phyloP scores from a whole-genome alignment of 1,140 invertebrate species.

The Brachionus rotundiformis region DNA sequence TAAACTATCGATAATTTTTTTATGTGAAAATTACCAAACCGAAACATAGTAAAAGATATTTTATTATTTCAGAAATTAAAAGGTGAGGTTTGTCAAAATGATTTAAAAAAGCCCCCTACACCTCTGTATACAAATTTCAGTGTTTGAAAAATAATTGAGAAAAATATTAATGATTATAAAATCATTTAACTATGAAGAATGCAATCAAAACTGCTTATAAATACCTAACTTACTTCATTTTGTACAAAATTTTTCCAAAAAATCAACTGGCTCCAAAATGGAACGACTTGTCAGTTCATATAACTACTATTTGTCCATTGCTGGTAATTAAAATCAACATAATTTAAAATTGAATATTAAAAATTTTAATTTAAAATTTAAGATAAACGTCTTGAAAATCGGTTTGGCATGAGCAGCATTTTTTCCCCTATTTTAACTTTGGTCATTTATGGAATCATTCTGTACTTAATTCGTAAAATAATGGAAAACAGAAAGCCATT shows the following conservation, averaged over 20 bases:
- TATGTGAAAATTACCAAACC: neutral
- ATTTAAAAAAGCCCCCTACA: neutral
- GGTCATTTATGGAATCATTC: neutral
- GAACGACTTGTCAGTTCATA: conserved; percentile 27
- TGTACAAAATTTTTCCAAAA: conserved; percentile 5
- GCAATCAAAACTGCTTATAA: neutral
- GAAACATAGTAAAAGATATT: neutral
- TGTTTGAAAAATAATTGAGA: neutral
- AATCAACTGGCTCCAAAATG: conserved; percentile 7
- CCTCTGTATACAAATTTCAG: neutral
- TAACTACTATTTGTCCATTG: conserved; percentile 26
- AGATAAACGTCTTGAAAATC: conserved; percentile 28
- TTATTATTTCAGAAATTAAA: conserved; percentile 20
- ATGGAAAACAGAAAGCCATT: conserved; percentile 49
- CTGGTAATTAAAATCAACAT: too few relatives aligned
- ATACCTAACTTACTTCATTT: neutral
- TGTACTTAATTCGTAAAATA: neutral
- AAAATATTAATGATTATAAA: conserved; percentile 7
- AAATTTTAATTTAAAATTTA: neutral
- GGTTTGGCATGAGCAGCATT: neutral
- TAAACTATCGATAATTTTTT: neutral
- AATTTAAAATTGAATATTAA: too few relatives aligned
- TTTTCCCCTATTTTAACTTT: neutral
- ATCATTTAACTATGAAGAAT: conserved; percentile 16
- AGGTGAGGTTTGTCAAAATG: conserved; percentile 6